Conservation (phyloP, 2,113 vertebrate genomes). For the Corythornis cristatus region DNA sequence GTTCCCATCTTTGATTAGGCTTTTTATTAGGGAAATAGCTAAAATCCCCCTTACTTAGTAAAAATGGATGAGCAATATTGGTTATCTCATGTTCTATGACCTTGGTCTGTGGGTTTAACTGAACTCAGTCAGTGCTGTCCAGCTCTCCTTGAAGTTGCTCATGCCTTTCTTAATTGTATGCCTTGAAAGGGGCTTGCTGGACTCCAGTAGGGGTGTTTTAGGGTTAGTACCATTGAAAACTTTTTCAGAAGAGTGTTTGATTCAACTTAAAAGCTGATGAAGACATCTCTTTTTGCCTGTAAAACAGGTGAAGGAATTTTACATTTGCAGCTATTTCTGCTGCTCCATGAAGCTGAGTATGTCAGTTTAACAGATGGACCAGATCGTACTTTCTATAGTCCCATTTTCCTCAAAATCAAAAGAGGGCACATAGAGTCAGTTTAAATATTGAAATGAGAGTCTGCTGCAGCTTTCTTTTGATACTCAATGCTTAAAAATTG, state of each 20-base stretch:
- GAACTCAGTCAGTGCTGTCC: neutral
- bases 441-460: neutral
- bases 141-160: neutral
- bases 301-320: neutral
- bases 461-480: neutral
- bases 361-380: neutral
- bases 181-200: neutral
- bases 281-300: neutral
- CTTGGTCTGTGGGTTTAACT: neutral
- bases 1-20: neutral
- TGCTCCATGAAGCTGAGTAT: neutral
- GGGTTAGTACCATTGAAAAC: neutral
- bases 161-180: neutral
- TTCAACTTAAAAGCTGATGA: neutral
- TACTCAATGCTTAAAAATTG: neutral
- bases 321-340: neutral
- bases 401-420: neutral
- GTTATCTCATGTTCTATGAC: neutral
- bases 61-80: neutral
- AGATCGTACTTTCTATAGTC: neutral
- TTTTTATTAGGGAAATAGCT: neutral
- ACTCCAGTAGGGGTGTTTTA: neutral
- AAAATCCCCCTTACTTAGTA: neutral
- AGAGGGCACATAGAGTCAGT: neutral
- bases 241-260: neutral